Conservation (phyloP, 2,113 vertebrate species). For the Dasyurus viverrinus region DNA sequence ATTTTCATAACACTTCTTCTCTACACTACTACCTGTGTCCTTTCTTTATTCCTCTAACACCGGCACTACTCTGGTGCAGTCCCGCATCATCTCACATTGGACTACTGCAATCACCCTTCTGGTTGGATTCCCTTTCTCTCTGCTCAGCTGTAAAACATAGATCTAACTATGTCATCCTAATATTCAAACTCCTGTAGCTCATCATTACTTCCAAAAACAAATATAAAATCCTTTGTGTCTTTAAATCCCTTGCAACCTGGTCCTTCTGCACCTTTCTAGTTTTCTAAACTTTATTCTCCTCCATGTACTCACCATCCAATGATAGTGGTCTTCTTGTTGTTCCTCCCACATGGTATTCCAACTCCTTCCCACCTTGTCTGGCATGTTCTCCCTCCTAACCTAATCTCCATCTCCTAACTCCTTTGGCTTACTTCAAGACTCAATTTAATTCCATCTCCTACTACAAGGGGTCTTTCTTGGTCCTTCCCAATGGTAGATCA, state of each 20-base stretch:
- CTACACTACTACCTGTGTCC: background rate
- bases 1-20: background rate
- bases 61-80: background rate
- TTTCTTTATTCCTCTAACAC: background rate
- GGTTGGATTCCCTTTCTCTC: background rate
- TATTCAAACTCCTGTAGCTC: background rate
- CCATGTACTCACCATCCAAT: background rate
- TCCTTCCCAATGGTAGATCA: background rate
- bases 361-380: background rate
- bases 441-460: background rate
- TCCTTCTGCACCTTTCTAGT: background rate
- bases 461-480: background rate
- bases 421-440: background rate
- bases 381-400: background rate
- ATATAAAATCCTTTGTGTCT: background rate
- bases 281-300: background rate
- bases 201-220: background rate
- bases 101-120: background rate
- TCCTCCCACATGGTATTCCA: background rate
- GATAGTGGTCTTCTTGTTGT: background rate
- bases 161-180: background rate
- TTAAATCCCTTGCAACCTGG: background rate
- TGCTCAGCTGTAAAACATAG: background rate
- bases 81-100: background rate
- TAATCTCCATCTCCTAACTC: background rate